Evolutionary conservation across 2,113 vertebrate genomes (phyloP), one percentile per base, ranked within the genome.

Genomic region (Melanocharis versteri): DNA sequence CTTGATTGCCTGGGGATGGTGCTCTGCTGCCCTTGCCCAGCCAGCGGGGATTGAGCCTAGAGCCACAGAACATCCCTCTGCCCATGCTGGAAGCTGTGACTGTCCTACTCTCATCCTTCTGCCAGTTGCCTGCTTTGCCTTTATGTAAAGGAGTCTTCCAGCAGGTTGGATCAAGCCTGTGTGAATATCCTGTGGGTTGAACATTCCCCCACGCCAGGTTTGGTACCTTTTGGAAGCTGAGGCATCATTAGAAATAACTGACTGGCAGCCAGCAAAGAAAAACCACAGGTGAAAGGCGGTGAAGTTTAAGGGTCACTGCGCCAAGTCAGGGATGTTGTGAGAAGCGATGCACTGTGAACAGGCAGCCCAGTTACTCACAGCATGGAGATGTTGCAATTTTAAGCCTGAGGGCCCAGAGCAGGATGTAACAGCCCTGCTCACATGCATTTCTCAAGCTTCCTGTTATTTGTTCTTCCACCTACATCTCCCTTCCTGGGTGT

Each of bases 401-500:
- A 83, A 91, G 58, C 66, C 50, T 37, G 50, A 86, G 62, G 66
- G 66, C 31, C 24, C 30, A 48, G 47, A 75, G 84, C 65, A 95
- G 89, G 88, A 81, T 78, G 82, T 30, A 60, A 71, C 30, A 77
- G 40, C 30, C 44, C 24, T 7, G 1, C 60, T 90, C n/a, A 72
- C 47, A 35, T 2, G 17, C 7, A 4, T 47, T 90, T 94, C 75
- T 92, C 58, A 93, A 89, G 26, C 90, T 83, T 97, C 84, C 90
- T 94, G 90, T 92, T 92, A 68, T 85, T 94, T 92, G 40, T 83
- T 92, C 80, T 90, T 66, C 83, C 76, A 81, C 88, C 76, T 96
- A 66, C 93, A 45, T 90, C 71, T 90, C 71, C 64, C 44, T 90
- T 90, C 69, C 80, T 78, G 75, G 40, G 51, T 86, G 50, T 14